Percentiles rank a stretch among this genome's conserved stretches.
These are phyloP conservation scores for Lasioglossum marginatum DNA, from an alignment of 2,888 invertebrate species.

Conservation along the genomic window DNA sequence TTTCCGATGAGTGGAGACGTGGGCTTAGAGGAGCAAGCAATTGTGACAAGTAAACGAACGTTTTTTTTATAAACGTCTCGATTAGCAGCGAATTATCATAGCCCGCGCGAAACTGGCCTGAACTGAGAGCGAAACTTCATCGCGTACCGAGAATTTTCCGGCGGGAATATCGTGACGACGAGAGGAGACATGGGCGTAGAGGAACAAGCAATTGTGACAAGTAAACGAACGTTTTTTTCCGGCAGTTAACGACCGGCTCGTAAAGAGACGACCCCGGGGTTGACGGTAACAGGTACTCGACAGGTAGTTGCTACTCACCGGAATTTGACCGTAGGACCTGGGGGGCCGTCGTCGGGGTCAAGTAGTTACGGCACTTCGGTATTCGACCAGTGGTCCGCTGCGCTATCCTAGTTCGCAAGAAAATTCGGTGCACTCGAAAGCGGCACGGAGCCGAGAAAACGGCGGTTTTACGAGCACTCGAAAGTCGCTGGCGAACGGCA, in stretches of 20 bases:
- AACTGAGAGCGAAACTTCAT: not conserved
- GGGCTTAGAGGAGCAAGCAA: not conserved
- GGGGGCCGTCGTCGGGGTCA: constrained; percentile 21
- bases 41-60: constrained; percentile 1
- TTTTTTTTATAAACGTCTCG: not conserved
- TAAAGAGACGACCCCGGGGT: not conserved
- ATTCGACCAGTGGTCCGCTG: constrained; percentile 33
- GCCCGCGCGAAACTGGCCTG: not conserved
- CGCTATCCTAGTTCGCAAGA: constrained; percentile 27
- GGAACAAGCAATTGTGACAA: not conserved
- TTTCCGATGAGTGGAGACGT: not conserved
- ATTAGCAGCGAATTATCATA: not conserved
- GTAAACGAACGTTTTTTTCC: constrained; percentile 12
- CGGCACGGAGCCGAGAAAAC: constrained; percentile 56
- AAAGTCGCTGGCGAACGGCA: constrained; percentile 67
- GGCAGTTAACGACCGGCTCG: not conserved
- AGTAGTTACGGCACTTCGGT: constrained; percentile 14
- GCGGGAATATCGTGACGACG: not conserved
- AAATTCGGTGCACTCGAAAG: constrained; percentile 65
- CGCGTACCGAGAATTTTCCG: not conserved
- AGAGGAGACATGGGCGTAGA: not conserved
- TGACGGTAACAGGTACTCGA: constrained; percentile 1
- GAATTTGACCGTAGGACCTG: constrained; percentile 49
- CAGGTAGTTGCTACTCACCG: constrained; percentile 53
- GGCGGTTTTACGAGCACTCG: constrained; percentile 68